Conservation (phyloP, 2,888 invertebrate genomes). For the Tetropium fuscum region DNA sequence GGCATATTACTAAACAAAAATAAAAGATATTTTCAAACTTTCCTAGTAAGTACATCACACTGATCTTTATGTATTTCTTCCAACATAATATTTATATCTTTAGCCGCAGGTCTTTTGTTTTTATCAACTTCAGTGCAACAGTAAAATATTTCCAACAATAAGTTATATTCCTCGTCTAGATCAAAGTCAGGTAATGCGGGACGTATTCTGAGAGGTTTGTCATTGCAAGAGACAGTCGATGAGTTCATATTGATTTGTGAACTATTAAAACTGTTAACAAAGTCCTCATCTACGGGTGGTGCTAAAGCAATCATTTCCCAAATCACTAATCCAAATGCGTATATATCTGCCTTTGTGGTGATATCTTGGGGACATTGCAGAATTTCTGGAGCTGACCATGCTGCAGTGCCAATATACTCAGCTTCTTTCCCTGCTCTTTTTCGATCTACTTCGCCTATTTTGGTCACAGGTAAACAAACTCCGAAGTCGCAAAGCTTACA, state of each 20-base stretch:
- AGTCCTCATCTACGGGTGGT: constrained; percentile 69
- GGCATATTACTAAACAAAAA: too few species aligned
- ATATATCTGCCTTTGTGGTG: constrained; percentile 81
- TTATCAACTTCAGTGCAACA: constrained; percentile 76
- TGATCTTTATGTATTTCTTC: constrained; percentile 5
- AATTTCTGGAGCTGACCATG: constrained; percentile 87
- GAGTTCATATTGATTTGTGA: constrained; percentile 39
- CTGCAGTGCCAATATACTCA: constrained; percentile 78
- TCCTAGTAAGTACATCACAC: too few species aligned
- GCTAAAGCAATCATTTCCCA: constrained; percentile 86
- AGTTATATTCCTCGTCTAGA: constrained; percentile 71
- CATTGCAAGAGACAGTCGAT: constrained; percentile 30
- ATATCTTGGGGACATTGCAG: constrained; percentile 71
- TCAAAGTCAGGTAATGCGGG: constrained; percentile 74
- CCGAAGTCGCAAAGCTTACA: constrained; percentile 90
- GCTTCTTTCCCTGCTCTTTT: constrained; percentile 67
- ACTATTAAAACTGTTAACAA: constrained; percentile 59
- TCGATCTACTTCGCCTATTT: constrained; percentile 73
- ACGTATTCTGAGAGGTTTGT: constrained; percentile 68
- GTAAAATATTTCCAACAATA: constrained; percentile 77
- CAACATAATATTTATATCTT: constrained; percentile 24
- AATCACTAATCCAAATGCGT: constrained; percentile 81
- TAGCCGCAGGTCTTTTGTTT: constrained; percentile 72
- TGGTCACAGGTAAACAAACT: constrained; percentile 78
- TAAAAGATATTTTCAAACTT: too few species aligned